Conservation (phyloP, 2,888 invertebrate genomes). For the Calameuta idolon region DNA sequence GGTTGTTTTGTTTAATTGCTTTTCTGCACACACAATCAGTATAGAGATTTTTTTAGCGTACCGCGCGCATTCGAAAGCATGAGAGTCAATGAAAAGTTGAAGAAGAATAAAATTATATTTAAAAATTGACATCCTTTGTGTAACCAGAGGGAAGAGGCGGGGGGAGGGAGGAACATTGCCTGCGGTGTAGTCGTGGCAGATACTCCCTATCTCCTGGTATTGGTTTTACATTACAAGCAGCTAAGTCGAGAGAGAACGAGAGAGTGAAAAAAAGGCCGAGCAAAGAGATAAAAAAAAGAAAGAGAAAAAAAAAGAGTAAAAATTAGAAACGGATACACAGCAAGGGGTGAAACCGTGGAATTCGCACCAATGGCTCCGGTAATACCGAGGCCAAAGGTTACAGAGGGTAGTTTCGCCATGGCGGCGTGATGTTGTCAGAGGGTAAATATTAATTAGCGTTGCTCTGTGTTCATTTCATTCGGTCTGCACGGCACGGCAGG, state of each 20-base stretch:
- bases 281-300: constrained; percentile 25
- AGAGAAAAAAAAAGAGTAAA: constrained; percentile 8
- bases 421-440: constrained; percentile 59
- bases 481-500: constrained; percentile 24
- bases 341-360: neutral
- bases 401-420: constrained; percentile 37
- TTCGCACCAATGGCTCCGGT: neutral
- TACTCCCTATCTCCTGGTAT: neutral
- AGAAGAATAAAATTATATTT: neutral
- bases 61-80: neutral
- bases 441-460: constrained; percentile 66
- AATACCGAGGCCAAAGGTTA: neutral
- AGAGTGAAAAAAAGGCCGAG: neutral
- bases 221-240: neutral
- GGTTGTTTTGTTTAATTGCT: neutral
- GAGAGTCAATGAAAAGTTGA: neutral
- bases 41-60: neutral
- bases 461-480: constrained; percentile 59
- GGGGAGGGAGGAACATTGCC: no score
- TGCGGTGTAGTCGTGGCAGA: no score
- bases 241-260: neutral
- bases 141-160: no score
- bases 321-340: neutral
- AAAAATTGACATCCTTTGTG: neutral
- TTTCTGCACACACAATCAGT: neutral